Evolutionary conservation across 2,888 invertebrate species (phyloP).

Genomic region (Melipona beecheii): DNA sequence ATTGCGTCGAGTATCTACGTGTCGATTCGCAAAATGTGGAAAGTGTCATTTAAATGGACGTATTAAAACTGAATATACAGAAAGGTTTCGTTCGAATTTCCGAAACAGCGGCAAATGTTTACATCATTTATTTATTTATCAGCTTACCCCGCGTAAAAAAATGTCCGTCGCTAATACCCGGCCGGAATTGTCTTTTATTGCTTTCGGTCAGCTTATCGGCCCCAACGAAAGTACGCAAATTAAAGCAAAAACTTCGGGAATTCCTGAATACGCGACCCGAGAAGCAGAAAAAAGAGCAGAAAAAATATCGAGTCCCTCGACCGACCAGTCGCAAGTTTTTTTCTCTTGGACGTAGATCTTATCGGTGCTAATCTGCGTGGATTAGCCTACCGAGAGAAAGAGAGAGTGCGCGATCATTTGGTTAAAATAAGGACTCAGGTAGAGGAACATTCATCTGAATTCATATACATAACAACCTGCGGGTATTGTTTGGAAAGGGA

Average conservation of each 20-base stretch:
- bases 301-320: not conserved
- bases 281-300: not conserved
- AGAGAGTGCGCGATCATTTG: not conserved
- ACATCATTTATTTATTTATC: conserved; percentile 16
- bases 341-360: not conserved
- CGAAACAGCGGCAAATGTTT: conserved; percentile 36
- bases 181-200: conserved; percentile 36
- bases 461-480: no score
- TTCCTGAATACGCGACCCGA: not conserved
- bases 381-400: conserved; percentile 11
- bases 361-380: conserved; percentile 16
- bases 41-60: no score
- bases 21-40: no score
- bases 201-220: conserved; percentile 32
- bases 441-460: not conserved
- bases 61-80: not conserved
- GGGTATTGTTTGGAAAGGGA: not conserved
- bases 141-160: conserved; percentile 17
- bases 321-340: not conserved
- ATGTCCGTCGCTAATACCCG: conserved; percentile 38
- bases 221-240: conserved; percentile 29
- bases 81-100: conserved; percentile 1
- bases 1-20: no score
- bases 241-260: conserved; percentile 4
- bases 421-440: not conserved